Conservation (phyloP, 2,888 invertebrate genomes). For the Erebia aethiops region DNA sequence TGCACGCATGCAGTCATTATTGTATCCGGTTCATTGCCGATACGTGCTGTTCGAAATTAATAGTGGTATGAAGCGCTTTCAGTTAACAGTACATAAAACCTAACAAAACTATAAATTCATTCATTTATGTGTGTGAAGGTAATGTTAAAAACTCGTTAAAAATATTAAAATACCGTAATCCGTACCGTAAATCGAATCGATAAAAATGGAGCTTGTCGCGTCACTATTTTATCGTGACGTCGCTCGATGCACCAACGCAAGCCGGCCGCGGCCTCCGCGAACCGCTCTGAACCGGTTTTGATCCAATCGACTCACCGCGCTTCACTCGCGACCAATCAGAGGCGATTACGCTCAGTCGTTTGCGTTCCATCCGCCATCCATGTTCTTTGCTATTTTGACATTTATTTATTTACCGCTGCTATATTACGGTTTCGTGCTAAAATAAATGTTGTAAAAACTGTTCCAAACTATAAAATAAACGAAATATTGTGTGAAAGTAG, state of each 20-base stretch:
- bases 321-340: constrained; percentile 75
- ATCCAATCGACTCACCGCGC: constrained; percentile 70
- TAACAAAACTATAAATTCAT: not conserved
- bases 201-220: constrained; percentile 50
- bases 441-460: not conserved
- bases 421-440: constrained; percentile 44
- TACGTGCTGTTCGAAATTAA: constrained; percentile 28
- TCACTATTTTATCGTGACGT: constrained; percentile 59
- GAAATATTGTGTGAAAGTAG: constrained; percentile 3
- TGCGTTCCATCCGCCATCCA: constrained; percentile 53
- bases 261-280: constrained; percentile 72
- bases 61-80: constrained; percentile 21
- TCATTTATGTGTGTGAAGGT: constrained; percentile 17
- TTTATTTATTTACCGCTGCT: constrained; percentile 53
- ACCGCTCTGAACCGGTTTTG: constrained; percentile 75
- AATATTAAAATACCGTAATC: constrained; percentile 23
- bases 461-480: constrained; percentile 46
- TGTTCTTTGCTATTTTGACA: constrained; percentile 48
- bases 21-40: constrained; percentile 55
- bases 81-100: constrained; percentile 28
- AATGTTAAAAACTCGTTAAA: constrained; percentile 18
- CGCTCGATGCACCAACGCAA: constrained; percentile 67
- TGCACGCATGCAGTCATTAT: constrained; percentile 47
- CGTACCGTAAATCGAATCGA: constrained; percentile 37
- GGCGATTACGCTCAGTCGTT: constrained; percentile 64